A percentile compares a stretch with the other conserved stretches of the same genome.
These are phyloP conservation scores for Meloidogyne hapla DNA, from an alignment of 1,140 invertebrate species.

Conservation along the genomic window DNA sequence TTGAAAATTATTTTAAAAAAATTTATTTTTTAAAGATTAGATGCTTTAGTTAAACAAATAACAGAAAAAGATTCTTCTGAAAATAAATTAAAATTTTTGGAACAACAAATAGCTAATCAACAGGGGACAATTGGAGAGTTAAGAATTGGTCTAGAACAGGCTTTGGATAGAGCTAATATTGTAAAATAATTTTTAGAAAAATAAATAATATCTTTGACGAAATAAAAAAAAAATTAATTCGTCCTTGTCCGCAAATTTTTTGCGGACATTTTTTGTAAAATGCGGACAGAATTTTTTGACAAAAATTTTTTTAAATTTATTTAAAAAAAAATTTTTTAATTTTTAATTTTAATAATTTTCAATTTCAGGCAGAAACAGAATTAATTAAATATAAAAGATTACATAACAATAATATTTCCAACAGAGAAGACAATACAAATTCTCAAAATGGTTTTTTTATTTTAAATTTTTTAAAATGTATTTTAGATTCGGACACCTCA, in stretches of 20 bases:
- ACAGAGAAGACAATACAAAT: background rate
- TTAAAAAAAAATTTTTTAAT: background rate
- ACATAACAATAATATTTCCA: background rate
- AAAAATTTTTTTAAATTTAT: background rate
- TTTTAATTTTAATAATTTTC: background rate
- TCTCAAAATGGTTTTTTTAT: background rate
- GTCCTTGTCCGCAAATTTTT: no score
- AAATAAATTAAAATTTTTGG: conserved; percentile 30
- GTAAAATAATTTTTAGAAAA: conserved; percentile 19
- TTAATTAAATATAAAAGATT: conserved; percentile 15
- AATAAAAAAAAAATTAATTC: no score
- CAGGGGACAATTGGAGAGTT: conserved; percentile 23
- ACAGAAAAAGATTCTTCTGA: conserved; percentile 25
- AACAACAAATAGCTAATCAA: conserved; percentile 32
- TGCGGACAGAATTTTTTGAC: background rate
- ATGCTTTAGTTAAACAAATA: conserved; percentile 33
- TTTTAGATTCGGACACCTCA: conserved; percentile 4
- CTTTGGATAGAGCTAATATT: conserved; percentile 32
- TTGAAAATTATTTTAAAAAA: background rate
- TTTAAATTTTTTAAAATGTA: background rate
- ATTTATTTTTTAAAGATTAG: conserved; percentile 29
- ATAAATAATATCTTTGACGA: no score
- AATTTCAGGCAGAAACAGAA: conserved; percentile 23
- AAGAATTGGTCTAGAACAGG: conserved; percentile 20
- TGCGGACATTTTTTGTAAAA: no score